Evolutionary conservation across 2,888 invertebrate species (phyloP), one percentile per base, ranked within the genome.

Genomic region (Geophilus truncorum): DNA sequence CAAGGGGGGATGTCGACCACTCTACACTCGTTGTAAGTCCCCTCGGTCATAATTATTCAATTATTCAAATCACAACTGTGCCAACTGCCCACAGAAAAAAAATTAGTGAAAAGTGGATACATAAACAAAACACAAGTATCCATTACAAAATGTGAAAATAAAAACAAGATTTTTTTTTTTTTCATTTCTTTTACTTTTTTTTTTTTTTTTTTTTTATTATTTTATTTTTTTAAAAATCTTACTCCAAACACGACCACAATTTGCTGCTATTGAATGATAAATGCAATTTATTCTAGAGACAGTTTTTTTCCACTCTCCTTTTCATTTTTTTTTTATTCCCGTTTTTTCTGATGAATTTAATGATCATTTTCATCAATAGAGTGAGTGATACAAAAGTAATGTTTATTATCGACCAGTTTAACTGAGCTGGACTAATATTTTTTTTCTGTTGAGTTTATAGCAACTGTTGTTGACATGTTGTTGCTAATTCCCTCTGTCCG

Each of bases 331-430:
- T 62, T 25, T 6, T 25, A 25, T 62, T 62, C 62, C 15, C 15
- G 12, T 28, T 62, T 28, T 62, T 62, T 62, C 62, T 62, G 62
- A 62, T 62, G 62, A 62, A 62, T 62, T 62, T 62, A 62, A 62
- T 62, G 62, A 62, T 62, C 62, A 62, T 62, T 62, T 62, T 62
- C 62, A 62, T 62, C 62, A 62, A 62, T 62, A 62, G 62, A 62
- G 62, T 12, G 62, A 62, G 23, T 62, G 62, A 62, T 62, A 62
- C 62, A 62, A 62, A 62, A 62, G 62, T 62, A 62, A 62, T 62
- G 62, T 62, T 62, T 62, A 62, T 62, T 62, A 62, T 62, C 62
- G 62, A 62, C 62, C 62, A 62, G 62, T 62, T 62, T 62, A 62
- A 62, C 62, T 7, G 62, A 62, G 62, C 62, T 28, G 62, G 62